Evolutionary conservation across 2,113 vertebrate genomes (phyloP), one percentile per base, ranked within the genome.

Genomic region (Albula goreensis): DNA sequence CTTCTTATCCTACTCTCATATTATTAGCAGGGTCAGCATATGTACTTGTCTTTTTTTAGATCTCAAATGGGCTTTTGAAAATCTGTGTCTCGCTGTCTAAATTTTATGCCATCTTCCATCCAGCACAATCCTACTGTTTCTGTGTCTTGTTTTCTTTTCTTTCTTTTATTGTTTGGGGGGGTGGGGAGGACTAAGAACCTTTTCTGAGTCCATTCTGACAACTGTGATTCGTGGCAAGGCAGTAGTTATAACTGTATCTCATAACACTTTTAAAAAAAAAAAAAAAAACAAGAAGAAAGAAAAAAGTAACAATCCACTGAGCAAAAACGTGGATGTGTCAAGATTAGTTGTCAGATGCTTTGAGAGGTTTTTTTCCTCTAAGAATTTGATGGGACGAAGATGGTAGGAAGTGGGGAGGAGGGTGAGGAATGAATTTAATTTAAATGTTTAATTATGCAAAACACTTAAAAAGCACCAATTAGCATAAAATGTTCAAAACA

Each of bases 381-480:
- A 81, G 4, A 81, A 2, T 82, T 49, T 22, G 66, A 12, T 56
- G 17, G 53, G 50, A 85, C 87, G 7, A 22, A 74, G 70, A 22
- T n/a, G n/a, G 9, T 10, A 31, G 19, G 17, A 17, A 4, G 63
- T 11, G 56, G 56, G 11, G 56, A 78, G 31, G 17, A 83, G 57
- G 57, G 57, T 11, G 86, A 81, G 12, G 31, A 80, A 80, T 50
- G 15, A 50, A 48, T 10, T 53, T 50, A 83, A 31, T 86, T 49
- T 81, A 79, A 83, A 85, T 86, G 53, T 78, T 74, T 87, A 87
- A 90, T 87, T 88, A 86, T 79, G 84, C 78, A 82, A 25, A 85
- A 82, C 77, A 31, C 50, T 78, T 83, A 79, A 86, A 78, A 83
- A 25, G 41, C 49, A 57, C 63, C 81, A 60, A 84, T 89, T 88